phyloP scores from a whole-genome alignment of 2,797 vertebrate species.

The Sebastes taczanowskii region DNA sequence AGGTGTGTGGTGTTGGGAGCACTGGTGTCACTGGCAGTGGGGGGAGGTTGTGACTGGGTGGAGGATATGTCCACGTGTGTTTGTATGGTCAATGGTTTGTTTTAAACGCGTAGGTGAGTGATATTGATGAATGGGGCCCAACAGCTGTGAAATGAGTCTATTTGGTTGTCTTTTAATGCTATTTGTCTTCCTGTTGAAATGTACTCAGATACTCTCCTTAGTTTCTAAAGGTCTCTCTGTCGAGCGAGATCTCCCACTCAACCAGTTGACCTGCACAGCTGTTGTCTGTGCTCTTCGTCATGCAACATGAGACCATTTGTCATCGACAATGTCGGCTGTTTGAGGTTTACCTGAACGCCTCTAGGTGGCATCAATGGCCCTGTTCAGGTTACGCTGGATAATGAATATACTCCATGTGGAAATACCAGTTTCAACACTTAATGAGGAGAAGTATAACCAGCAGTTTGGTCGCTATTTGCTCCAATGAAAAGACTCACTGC shows the following conservation, averaged over 20 bases:
- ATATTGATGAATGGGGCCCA: too few relatives aligned
- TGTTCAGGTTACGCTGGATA: slow-evolving; percentile 44
- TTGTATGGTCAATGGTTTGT: too few relatives aligned
- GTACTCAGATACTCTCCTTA: not conserved
- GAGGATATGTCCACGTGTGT: too few relatives aligned
- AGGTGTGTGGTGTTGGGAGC: too few relatives aligned
- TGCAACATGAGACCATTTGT: slow-evolving; percentile 42
- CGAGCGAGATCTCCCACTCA: not conserved
- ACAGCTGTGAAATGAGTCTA: too few relatives aligned
- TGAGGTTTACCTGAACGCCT: slow-evolving; percentile 43
- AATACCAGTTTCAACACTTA: slow-evolving; percentile 63
- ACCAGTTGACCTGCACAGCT: not conserved
- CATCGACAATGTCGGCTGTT: not conserved
- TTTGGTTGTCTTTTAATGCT: too few relatives aligned
- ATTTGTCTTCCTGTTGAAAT: too few relatives aligned
- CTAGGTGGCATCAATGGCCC: slow-evolving; percentile 70
- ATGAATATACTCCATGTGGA: slow-evolving; percentile 46
- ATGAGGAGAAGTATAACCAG: slow-evolving; percentile 29
- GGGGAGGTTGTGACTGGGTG: too few relatives aligned
- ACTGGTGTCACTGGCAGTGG: too few relatives aligned
- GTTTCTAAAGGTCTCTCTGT: slow-evolving; percentile 5
- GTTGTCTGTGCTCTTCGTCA: slow-evolving; percentile 6
- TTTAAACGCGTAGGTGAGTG: too few relatives aligned
- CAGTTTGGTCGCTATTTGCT: slow-evolving; percentile 5
- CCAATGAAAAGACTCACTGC: not conserved